Evolutionary conservation across 2,113 vertebrate genomes (phyloP).

Genomic region (Paracanthobrama guichenoti): DNA sequence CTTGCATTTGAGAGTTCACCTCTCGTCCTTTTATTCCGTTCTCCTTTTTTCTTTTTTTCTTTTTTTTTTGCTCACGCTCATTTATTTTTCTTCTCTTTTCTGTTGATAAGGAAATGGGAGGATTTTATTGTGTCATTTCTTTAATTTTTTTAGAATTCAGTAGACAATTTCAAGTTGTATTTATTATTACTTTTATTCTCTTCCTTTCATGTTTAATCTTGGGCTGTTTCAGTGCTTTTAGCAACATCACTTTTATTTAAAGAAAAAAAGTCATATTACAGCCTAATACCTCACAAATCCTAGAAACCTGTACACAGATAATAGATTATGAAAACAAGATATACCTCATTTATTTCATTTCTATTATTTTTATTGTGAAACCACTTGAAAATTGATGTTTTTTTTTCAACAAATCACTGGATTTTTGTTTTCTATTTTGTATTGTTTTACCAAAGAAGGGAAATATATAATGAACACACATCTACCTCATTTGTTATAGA

Average conservation of each 20-base stretch:
- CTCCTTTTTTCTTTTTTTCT: background rate
- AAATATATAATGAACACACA: constrained; percentile 69
- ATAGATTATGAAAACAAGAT: constrained; percentile 68
- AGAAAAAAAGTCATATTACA: constrained; percentile 56
- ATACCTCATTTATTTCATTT: constrained; percentile 75
- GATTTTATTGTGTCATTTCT: constrained; percentile 54
- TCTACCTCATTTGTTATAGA: constrained; percentile 84
- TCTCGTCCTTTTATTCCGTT: constrained; percentile 33
- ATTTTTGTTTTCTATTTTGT: constrained; percentile 66
- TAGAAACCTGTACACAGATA: constrained; percentile 64
- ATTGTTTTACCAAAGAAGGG: constrained; percentile 78
- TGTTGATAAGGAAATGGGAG: constrained; percentile 56
- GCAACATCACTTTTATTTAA: constrained; percentile 53
- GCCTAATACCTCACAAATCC: constrained; percentile 70
- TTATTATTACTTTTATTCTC: constrained; percentile 61
- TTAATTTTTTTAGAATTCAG: constrained; percentile 46
- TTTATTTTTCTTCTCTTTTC: constrained; percentile 42
- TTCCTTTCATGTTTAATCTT: constrained; percentile 56
- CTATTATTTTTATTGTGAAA: constrained; percentile 66
- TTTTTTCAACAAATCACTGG: constrained; percentile 70
- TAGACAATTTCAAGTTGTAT: constrained; percentile 64
- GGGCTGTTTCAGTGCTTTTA: constrained; percentile 54
- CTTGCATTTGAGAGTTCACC: constrained; percentile 54
- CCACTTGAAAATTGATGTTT: constrained; percentile 67
- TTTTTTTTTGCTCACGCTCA: constrained; percentile 14